Evolutionary conservation across 2,113 vertebrate genomes (phyloP).

Genomic region (Pipra filicauda): DNA sequence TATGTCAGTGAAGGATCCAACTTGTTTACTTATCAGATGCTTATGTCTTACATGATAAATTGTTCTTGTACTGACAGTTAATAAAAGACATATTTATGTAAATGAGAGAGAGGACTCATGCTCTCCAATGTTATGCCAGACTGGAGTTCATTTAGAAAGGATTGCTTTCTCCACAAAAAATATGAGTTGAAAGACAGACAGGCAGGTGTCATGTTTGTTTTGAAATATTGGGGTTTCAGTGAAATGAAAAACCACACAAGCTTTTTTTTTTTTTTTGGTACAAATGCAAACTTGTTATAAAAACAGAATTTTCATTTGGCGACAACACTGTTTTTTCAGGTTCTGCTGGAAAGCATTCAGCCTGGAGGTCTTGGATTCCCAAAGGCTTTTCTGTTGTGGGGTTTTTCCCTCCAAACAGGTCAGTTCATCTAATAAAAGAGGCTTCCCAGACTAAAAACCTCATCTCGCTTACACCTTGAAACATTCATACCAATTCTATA

Average conservation of each 20-base stretch:
- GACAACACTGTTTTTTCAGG: neutral
- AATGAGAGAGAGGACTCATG: neutral
- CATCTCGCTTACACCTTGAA: neutral
- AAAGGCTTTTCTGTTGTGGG: neutral
- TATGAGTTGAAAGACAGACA: neutral
- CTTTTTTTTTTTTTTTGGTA: neutral
- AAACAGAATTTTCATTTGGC: neutral
- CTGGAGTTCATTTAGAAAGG: neutral
- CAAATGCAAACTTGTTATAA: neutral
- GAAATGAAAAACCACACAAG: neutral
- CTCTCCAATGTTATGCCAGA: neutral
- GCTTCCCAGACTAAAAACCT: neutral
- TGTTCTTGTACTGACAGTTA: neutral
- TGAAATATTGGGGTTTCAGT: neutral
- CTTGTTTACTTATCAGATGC: conserved; percentile 5
- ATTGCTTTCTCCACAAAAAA: neutral
- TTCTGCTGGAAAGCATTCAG: conserved; percentile 17
- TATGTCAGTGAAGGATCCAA: neutral
- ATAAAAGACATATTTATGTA: conserved; percentile 38
- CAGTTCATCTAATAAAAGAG: neutral
- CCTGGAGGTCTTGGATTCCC: neutral
- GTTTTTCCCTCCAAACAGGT: neutral
- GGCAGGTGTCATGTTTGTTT: neutral
- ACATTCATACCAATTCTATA: neutral
- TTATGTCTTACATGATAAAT: conserved; percentile 2